Evolutionary conservation across 2,888 invertebrate genomes (phyloP).

Genomic region (Augiades crinisus): DNA sequence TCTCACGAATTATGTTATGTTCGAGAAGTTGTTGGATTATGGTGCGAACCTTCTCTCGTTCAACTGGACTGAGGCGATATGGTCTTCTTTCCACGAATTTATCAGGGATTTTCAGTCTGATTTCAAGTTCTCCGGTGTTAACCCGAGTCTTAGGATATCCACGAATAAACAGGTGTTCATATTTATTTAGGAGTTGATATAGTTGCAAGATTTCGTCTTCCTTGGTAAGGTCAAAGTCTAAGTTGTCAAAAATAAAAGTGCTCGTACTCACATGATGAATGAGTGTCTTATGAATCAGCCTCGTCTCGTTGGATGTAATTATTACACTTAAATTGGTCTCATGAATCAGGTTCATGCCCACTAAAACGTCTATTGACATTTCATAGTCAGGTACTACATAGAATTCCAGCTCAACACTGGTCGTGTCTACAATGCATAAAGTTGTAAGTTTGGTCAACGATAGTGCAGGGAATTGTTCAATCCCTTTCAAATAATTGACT

Average conservation of each 20-base stretch:
- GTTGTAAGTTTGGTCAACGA: slow-evolving; percentile 13
- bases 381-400: slow-evolving; percentile 18
- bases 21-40: neutral
- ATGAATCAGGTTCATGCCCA: neutral
- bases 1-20: slow-evolving; percentile 20
- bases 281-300: neutral
- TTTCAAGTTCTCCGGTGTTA: slow-evolving; percentile 12
- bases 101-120: slow-evolving; percentile 11
- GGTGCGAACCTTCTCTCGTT: slow-evolving; percentile 16
- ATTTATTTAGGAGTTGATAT: neutral
- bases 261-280: neutral
- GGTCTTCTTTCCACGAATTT: slow-evolving; percentile 26
- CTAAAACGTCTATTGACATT: neutral
- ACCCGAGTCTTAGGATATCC: slow-evolving; percentile 8
- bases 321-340: neutral
- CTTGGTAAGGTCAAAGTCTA: neutral
- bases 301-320: neutral
- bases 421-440: slow-evolving; percentile 18
- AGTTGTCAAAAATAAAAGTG: neutral
- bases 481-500: slow-evolving; percentile 25
- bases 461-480: slow-evolving; percentile 12
- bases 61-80: slow-evolving; percentile 19
- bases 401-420: slow-evolving; percentile 23
- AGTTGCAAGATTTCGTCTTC: neutral
- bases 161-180: neutral